These are phyloP conservation scores for Pollenia labialis DNA, from an alignment of 2,888 invertebrate species.

Conservation along the genomic window DNA sequence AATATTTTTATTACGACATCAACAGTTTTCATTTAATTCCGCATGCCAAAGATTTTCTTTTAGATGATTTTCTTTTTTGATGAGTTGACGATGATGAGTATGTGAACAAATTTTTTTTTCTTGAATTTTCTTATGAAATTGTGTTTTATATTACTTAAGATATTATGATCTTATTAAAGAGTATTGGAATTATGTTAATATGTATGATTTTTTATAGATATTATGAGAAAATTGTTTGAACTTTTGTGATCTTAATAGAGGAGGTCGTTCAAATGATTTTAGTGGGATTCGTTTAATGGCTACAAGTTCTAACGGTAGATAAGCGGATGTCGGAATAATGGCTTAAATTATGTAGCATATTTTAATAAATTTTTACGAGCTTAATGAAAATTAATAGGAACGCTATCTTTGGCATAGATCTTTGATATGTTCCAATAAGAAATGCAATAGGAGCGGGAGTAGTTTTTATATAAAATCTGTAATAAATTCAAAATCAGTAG, in stretches of 20 bases:
- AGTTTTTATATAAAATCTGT: no score
- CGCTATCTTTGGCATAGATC: no score
- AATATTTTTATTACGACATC: conserved; percentile 49
- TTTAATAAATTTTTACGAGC: no score
- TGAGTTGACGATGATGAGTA: conserved; percentile 18
- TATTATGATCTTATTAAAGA: conserved; percentile 1
- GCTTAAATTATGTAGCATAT: neutral
- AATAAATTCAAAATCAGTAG: no score
- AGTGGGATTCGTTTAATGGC: neutral
- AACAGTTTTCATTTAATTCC: conserved; percentile 51
- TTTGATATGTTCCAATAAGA: no score
- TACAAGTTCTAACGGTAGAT: neutral
- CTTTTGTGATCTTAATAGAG: conserved; percentile 21
- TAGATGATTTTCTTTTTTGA: conserved; percentile 22
- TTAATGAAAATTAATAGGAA: no score
- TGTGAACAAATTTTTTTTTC: conserved; percentile 9
- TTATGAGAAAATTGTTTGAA: neutral
- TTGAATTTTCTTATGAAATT: conserved; percentile 21
- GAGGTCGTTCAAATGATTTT: conserved; percentile 18
- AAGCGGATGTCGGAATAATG: neutral
- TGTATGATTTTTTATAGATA: neutral
- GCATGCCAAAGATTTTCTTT: conserved; percentile 51
- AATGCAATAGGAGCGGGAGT: no score
- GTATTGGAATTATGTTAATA: conserved; percentile 26
- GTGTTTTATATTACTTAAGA: conserved; percentile 31